Percentiles rank a stretch among this genome's conserved stretches.
Conservation (phyloP, 2,888 invertebrate species). For the Hipparchia semele region DNA sequence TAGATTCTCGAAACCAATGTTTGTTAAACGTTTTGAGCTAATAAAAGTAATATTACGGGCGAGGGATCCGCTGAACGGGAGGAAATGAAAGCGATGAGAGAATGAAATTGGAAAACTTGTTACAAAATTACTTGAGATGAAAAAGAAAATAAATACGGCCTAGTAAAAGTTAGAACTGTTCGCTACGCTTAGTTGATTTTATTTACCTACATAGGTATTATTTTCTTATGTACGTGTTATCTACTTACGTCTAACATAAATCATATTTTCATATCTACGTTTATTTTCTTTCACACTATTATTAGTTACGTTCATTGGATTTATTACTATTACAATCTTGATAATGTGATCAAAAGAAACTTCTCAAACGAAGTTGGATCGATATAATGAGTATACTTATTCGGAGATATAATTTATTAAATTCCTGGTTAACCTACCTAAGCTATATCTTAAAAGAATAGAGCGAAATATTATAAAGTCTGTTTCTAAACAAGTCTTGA, state of each 20-base stretch:
- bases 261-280: not conserved
- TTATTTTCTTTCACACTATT: not conserved
- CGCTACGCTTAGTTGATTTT: slow-evolving; percentile 50
- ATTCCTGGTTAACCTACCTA: no score
- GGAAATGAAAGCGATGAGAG: slow-evolving; percentile 81
- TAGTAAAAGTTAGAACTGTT: slow-evolving; percentile 66
- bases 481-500: not conserved
- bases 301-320: not conserved
- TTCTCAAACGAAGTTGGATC: no score
- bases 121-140: slow-evolving; percentile 76
- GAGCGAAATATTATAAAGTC: not conserved
- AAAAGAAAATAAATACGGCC: slow-evolving; percentile 75
- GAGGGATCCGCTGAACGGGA: slow-evolving; percentile 55
- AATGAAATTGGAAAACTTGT: slow-evolving; percentile 83
- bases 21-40: slow-evolving; percentile 80
- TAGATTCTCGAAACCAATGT: slow-evolving; percentile 74
- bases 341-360: not conserved
- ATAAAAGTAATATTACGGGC: slow-evolving; percentile 80
- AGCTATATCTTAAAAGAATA: no score
- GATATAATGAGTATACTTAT: no score
- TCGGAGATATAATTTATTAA: no score
- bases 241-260: slow-evolving; percentile 11
- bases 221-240: slow-evolving; percentile 12
- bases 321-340: not conserved
- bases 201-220: slow-evolving; percentile 28